Evolutionary conservation across 2,113 vertebrate species (phyloP).

Genomic region (Trogon melanurus): DNA sequence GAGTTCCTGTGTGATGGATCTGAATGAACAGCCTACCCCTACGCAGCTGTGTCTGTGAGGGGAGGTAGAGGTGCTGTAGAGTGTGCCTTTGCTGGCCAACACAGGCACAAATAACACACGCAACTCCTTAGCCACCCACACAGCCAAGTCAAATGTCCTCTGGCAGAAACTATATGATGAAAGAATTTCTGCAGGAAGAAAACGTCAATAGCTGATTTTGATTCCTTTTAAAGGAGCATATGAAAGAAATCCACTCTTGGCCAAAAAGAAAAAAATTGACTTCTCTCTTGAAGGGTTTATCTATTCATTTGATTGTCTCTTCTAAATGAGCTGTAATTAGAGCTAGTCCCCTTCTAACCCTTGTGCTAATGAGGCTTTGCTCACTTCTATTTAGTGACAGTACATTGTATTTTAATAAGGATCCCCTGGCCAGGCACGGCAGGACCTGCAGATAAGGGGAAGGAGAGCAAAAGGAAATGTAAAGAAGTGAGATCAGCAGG

Average conservation of each 20-base stretch:
- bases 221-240: neutral
- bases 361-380: constrained; percentile 69
- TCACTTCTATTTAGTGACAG: constrained; percentile 59
- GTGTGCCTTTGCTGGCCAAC: constrained; percentile 7
- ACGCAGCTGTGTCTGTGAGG: neutral
- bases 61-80: neutral
- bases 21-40: neutral
- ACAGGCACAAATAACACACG: neutral
- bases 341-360: constrained; percentile 39
- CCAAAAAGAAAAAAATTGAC: constrained; percentile 39
- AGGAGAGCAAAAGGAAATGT: constrained; percentile 58
- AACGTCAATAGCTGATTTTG: neutral
- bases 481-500: constrained; percentile 64
- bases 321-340: constrained; percentile 63
- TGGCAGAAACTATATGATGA: neutral
- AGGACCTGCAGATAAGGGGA: constrained; percentile 57
- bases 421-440: constrained; percentile 21
- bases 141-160: neutral
- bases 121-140: neutral
- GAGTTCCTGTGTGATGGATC: neutral
- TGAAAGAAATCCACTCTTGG: neutral
- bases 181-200: neutral
- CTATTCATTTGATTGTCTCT: constrained; percentile 44
- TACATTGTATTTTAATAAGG: constrained; percentile 71
- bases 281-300: constrained; percentile 57